phyloP scores from a whole-genome alignment of 2,888 invertebrate species.

The Standfussiana lucernea region DNA sequence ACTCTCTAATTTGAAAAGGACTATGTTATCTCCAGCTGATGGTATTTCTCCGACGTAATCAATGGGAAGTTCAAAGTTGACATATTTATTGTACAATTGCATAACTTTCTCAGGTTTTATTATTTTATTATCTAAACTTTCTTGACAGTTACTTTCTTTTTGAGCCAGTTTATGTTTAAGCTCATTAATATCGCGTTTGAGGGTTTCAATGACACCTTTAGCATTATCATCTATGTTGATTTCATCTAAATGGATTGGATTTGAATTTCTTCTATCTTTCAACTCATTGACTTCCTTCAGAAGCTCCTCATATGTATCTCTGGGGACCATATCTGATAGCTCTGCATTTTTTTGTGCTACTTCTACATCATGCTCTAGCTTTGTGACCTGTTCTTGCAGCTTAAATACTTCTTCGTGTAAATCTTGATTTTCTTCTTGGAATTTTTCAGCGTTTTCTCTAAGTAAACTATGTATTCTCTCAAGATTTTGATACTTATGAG shows the following conservation, averaged over 20 bases:
- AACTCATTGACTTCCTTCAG: conserved; percentile 81
- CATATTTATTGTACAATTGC: conserved; percentile 86
- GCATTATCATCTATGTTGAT: conserved; percentile 88
- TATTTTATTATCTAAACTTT: conserved; percentile 74
- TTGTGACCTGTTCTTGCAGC: conserved; percentile 87
- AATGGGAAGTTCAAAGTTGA: conserved; percentile 87
- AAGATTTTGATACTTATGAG: conserved; percentile 87
- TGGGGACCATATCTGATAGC: conserved; percentile 79
- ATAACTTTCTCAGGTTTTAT: conserved; percentile 84
- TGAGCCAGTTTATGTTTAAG: conserved; percentile 82
- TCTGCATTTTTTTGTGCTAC: conserved; percentile 77
- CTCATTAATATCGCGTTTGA: conserved; percentile 87
- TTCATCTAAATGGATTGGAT: conserved; percentile 83
- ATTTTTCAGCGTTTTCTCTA: conserved; percentile 88
- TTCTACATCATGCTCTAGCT: conserved; percentile 87
- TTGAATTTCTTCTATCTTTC: conserved; percentile 79
- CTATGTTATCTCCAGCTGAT: conserved; percentile 81
- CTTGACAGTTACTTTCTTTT: conserved; percentile 74
- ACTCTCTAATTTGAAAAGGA: conserved; percentile 87
- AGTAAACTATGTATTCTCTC: conserved; percentile 85
- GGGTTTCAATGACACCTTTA: conserved; percentile 87
- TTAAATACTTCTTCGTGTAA: conserved; percentile 88
- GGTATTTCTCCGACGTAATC: conserved; percentile 88
- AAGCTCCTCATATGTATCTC: conserved; percentile 82
- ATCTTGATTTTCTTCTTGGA: conserved; percentile 90